Percentiles rank a stretch among this genome's conserved stretches.
These are phyloP conservation scores for Pseudoatta argentina DNA, from an alignment of 1,140 invertebrate species.

Conservation along the genomic window DNA sequence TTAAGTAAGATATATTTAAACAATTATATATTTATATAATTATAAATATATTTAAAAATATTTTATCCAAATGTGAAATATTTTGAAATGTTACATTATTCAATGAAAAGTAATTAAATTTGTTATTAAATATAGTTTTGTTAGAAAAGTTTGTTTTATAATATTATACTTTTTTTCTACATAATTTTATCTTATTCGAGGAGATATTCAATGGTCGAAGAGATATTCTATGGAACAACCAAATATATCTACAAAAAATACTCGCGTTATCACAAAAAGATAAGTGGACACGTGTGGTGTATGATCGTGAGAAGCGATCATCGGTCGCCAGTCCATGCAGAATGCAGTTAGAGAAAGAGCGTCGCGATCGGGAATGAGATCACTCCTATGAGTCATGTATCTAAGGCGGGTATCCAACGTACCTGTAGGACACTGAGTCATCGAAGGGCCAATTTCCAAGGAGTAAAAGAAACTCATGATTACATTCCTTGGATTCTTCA, in stretches of 20 bases:
- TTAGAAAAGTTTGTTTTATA: background rate
- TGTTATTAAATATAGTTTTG: background rate
- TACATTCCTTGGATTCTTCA: constrained; percentile 70
- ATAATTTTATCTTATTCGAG: background rate
- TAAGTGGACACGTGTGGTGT: constrained; percentile 20
- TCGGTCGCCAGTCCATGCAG: background rate
- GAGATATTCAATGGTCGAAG: background rate
- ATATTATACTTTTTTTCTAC: background rate
- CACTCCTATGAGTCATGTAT: constrained; percentile 68
- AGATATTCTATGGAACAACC: background rate
- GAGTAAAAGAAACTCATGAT: constrained; percentile 65
- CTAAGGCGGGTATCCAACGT: constrained; percentile 22
- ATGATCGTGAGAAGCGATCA: constrained; percentile 27
- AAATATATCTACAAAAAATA: constrained; percentile 31
- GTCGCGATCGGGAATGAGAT: constrained; percentile 64
- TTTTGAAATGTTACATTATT: background rate
- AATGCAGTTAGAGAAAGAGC: constrained; percentile 26
- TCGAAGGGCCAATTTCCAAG: constrained; percentile 68
- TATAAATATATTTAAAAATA: background rate
- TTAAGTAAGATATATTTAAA: background rate
- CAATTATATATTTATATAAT: no score
- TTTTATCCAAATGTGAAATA: background rate
- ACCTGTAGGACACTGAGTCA: constrained; percentile 66
- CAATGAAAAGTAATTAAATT: background rate
- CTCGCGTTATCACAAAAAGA: constrained; percentile 38